Evolutionary conservation across 2,797 vertebrate species (phyloP).

Genomic region (Sebastes steindachneri): DNA sequence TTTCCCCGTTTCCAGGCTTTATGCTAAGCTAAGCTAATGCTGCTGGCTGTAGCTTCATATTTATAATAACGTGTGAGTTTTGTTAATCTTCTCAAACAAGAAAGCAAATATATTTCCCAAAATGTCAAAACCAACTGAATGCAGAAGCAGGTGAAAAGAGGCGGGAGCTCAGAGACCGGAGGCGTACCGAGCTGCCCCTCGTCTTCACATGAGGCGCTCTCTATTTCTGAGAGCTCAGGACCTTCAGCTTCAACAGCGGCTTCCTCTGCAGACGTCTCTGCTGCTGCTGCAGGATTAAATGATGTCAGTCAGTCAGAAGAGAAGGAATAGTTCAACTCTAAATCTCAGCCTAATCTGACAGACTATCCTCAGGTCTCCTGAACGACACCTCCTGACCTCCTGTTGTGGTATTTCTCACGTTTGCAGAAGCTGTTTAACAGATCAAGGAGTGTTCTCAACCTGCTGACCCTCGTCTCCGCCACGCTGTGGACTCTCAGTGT

Average conservation of each 20-base stretch:
- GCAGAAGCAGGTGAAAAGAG: constrained; percentile 28
- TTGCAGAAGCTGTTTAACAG: constrained; percentile 18
- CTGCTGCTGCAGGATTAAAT: constrained; percentile 43
- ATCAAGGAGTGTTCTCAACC: constrained; percentile 28
- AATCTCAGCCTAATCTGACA: not conserved
- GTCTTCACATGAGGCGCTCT: constrained; percentile 44
- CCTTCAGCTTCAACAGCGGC: constrained; percentile 17
- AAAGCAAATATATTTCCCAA: not conserved
- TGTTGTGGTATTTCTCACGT: constrained; percentile 37
- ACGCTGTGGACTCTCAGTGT: constrained; percentile 11
- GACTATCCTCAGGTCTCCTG: not conserved
- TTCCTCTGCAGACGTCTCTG: constrained; percentile 34
- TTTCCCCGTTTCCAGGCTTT: not conserved
- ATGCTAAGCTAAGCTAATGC: constrained; percentile 2
- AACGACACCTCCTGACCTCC: not conserved
- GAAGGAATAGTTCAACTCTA: not conserved
- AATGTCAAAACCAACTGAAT: not conserved
- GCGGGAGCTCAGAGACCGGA: not conserved
- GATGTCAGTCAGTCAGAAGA: constrained; percentile 14
- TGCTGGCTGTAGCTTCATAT: not conserved
- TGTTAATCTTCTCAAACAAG: not conserved
- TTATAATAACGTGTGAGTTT: not conserved
- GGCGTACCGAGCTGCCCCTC: constrained; percentile 62
- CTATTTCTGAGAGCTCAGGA: constrained; percentile 32
- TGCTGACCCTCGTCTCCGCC: not conserved